A percentile compares a stretch with the other conserved stretches of the same genome.
These are phyloP conservation scores for Tipula helvola DNA, from an alignment of 2,888 invertebrate genomes.

Conservation along the genomic window DNA sequence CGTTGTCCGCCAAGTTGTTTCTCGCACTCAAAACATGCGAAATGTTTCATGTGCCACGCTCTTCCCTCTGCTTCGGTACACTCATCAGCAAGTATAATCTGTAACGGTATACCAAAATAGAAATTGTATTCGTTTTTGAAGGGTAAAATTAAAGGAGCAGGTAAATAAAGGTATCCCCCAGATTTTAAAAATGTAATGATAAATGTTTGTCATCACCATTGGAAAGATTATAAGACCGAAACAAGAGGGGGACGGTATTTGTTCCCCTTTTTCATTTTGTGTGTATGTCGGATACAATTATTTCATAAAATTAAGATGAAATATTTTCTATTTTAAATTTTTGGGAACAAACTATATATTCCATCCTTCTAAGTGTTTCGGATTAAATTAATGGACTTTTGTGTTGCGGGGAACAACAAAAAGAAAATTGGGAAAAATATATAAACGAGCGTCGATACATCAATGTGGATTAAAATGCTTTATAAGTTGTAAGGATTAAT, in stretches of 20 bases:
- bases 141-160: neutral
- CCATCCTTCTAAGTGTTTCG: neutral
- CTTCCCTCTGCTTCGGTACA: conserved; percentile 98
- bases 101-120: conserved; percentile 19
- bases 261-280: neutral
- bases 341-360: neutral
- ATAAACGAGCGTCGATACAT: neutral
- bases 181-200: neutral
- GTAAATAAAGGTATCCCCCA: neutral
- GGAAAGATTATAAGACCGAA: neutral
- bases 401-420: neutral
- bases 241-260: neutral
- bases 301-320: conserved; percentile 4
- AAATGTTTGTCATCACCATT: neutral
- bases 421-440: neutral
- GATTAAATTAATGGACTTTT: conserved; percentile 4
- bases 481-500: neutral
- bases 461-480: conserved; percentile 6
- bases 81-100: conserved; percentile 97
- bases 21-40: conserved; percentile 92
- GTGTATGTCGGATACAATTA: neutral
- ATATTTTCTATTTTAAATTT: neutral
- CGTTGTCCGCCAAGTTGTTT: conserved; percentile 91
- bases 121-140: neutral
- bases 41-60: conserved; percentile 99